phyloP scores from a whole-genome alignment of 2,113 vertebrate genomes.

The Bathybates hornii region DNA sequence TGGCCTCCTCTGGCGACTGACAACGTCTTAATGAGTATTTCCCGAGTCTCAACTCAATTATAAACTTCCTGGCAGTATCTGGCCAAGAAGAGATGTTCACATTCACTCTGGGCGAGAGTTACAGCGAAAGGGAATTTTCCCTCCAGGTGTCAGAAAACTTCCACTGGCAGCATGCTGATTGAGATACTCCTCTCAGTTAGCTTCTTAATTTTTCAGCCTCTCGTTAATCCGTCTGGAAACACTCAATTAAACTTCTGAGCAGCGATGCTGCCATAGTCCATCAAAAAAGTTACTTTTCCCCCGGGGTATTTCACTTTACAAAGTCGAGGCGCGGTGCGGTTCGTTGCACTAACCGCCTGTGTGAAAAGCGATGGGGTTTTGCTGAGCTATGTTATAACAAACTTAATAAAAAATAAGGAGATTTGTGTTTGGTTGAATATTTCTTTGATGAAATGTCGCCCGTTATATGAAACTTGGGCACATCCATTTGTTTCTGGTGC shows the following conservation, averaged over 20 bases:
- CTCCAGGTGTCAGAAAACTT: slow-evolving; percentile 33
- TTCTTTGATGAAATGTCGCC: not conserved
- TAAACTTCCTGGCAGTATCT: slow-evolving; percentile 43
- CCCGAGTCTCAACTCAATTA: slow-evolving; percentile 62
- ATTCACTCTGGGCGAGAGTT: slow-evolving; percentile 13
- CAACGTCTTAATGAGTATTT: slow-evolving; percentile 73
- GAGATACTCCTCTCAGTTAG: slow-evolving; percentile 5
- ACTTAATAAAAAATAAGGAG: not conserved
- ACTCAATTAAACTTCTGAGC: not conserved
- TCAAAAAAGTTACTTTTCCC: not conserved
- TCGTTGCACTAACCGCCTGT: not conserved
- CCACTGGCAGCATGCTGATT: slow-evolving; percentile 13
- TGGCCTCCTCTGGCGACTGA: slow-evolving; percentile 56
- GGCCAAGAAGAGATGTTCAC: slow-evolving; percentile 13
- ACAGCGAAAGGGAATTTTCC: slow-evolving; percentile 9
- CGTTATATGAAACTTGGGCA: not conserved
- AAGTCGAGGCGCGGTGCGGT: not conserved
- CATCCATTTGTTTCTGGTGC: not conserved
- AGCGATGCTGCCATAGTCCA: not conserved
- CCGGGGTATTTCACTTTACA: not conserved
- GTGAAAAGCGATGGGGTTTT: not conserved
- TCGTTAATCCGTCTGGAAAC: slow-evolving; percentile 9
- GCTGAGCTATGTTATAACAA: not conserved
- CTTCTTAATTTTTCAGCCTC: not conserved
- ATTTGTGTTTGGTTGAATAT: not conserved